These are phyloP conservation scores for Chrysocyon brachyurus DNA, from an alignment of 2,797 vertebrate species.

Conservation along the genomic window DNA sequence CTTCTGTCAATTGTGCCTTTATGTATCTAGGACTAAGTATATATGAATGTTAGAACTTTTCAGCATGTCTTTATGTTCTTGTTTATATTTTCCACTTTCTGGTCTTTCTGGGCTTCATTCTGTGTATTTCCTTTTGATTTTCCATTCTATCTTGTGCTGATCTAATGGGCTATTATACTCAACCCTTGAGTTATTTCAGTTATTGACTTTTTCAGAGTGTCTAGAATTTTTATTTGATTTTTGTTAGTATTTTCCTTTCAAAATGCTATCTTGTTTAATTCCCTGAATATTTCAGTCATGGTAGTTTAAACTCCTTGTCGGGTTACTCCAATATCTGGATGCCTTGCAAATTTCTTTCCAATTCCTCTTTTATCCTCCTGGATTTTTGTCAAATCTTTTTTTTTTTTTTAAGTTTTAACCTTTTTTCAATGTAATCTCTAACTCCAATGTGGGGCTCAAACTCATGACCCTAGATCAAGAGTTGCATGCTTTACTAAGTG, in stretches of 20 bases:
- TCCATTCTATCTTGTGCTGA: neutral
- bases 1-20: neutral
- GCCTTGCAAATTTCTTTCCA: neutral
- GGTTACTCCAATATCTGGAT: neutral
- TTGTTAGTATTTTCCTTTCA: neutral
- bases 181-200: neutral
- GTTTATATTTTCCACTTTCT: neutral
- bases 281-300: neutral
- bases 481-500: neutral
- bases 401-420: neutral
- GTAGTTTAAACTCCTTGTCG: neutral
- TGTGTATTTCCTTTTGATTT: neutral
- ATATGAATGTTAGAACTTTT: neutral
- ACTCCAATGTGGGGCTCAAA: neutral
- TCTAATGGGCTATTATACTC: neutral
- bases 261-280: neutral
- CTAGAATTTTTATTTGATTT: neutral
- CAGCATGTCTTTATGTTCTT: neutral
- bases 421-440: neutral
- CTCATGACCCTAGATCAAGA: neutral
- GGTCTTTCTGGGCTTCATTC: neutral
- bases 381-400: neutral
- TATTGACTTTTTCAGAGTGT: neutral
- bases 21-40: neutral
- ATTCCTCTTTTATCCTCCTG: neutral